These are phyloP conservation scores for Gymnogyps californianus DNA, from an alignment of 2,113 vertebrate species.

Conservation along the genomic window DNA sequence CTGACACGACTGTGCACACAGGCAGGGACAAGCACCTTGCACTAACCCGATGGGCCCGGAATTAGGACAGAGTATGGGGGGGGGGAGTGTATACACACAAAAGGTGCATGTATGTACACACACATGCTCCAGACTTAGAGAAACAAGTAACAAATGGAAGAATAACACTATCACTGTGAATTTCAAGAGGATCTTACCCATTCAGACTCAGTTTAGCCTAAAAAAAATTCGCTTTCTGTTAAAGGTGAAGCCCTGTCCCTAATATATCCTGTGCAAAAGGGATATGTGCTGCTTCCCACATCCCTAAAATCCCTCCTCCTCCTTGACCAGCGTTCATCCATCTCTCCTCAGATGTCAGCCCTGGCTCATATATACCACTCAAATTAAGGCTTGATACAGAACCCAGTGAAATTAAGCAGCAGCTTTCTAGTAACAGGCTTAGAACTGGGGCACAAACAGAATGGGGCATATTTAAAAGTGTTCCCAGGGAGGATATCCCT, in stretches of 20 bases:
- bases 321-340: not conserved
- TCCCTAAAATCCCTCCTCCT: not conserved
- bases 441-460: not conserved
- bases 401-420: not conserved
- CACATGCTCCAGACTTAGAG: not conserved
- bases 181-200: not conserved
- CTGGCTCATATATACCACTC: not conserved
- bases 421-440: not conserved
- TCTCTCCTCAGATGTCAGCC: not conserved
- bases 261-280: not conserved
- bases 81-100: not conserved
- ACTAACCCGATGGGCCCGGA: not conserved
- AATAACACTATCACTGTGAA: not conserved
- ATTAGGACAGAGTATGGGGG: not conserved
- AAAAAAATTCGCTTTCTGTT: not conserved
- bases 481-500: not conserved
- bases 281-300: not conserved
- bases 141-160: not conserved
- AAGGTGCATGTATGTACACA: accelerated
- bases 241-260: not conserved
- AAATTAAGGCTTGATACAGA: not conserved
- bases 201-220: not conserved
- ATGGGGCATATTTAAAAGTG: not conserved
- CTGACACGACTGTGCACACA: not conserved
- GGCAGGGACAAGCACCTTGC: not conserved